Evolutionary conservation across 2,888 invertebrate genomes (phyloP).

Genomic region (Sarcophaga rosellei): DNA sequence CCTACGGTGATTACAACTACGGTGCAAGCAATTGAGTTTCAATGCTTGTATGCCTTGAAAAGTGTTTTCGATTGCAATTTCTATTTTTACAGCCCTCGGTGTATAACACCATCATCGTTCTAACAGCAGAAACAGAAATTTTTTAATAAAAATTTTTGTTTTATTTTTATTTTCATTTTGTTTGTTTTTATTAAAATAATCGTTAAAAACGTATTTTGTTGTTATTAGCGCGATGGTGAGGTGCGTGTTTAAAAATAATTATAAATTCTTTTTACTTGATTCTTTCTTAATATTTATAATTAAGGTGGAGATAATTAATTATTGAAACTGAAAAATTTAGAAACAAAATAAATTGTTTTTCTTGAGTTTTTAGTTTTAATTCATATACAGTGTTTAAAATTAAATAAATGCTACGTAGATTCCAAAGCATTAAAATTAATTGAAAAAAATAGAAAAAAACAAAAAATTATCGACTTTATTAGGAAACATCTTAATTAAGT

Average conservation of each 20-base stretch:
- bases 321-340: background rate
- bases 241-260: constrained; percentile 56
- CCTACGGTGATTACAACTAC: too few species aligned
- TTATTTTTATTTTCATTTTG: background rate
- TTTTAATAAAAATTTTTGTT: too few species aligned
- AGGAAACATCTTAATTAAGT: too few species aligned
- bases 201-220: constrained; percentile 24
- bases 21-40: too few species aligned
- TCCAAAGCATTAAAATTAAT: background rate
- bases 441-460: too few species aligned
- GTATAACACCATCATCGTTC: too few species aligned
- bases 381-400: background rate
- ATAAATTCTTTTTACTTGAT: constrained; percentile 31
- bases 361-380: background rate
- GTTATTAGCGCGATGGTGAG: background rate
- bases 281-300: constrained; percentile 21
- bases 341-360: background rate
- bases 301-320: constrained; percentile 13
- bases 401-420: background rate
- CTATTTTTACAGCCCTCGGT: too few species aligned
- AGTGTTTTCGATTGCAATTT: too few species aligned
- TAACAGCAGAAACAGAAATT: too few species aligned
- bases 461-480: too few species aligned
- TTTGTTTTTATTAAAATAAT: constrained; percentile 17
- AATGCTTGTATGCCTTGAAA: too few species aligned